Percentiles rank a stretch among this genome's conserved stretches.
Conservation (phyloP, 2,797 vertebrate species). For the Eulemur rubriventer region DNA sequence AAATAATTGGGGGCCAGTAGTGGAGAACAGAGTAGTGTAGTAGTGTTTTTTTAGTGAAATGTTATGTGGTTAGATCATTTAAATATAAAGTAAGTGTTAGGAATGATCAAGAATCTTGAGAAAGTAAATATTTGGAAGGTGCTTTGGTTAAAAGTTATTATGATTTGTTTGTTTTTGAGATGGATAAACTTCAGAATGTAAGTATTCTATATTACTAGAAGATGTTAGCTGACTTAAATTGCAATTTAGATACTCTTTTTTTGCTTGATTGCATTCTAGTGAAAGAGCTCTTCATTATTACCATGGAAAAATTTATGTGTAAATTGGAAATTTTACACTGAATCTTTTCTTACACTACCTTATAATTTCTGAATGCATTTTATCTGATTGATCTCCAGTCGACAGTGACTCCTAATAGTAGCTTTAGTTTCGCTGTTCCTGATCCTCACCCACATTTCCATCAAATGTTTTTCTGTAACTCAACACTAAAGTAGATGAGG, state of each 20-base stretch:
- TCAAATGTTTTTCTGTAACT: not conserved
- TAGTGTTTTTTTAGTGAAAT: not conserved
- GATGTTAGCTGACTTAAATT: not conserved
- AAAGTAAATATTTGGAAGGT: not conserved
- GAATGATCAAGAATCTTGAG: not conserved
- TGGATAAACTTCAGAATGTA: not conserved
- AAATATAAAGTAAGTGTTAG: not conserved
- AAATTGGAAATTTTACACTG: not conserved
- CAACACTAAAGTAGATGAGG: not conserved
- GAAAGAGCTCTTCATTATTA: not conserved
- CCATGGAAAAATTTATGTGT: not conserved
- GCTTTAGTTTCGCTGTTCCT: not conserved
- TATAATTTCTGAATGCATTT: not conserved
- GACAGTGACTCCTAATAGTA: not conserved
- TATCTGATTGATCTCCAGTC: not conserved
- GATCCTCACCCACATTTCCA: not conserved
- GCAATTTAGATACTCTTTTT: not conserved
- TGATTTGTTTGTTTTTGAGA: not conserved
- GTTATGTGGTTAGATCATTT: not conserved
- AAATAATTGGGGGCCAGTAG: not conserved
- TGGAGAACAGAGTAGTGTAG: not conserved
- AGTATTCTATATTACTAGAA: not conserved
- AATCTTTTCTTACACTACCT: not conserved
- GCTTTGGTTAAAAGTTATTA: not conserved
- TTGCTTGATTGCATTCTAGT: not conserved